Evolutionary conservation across 2,797 vertebrate genomes (phyloP).

Genomic region (Melanotaenia parkinsoni): DNA sequence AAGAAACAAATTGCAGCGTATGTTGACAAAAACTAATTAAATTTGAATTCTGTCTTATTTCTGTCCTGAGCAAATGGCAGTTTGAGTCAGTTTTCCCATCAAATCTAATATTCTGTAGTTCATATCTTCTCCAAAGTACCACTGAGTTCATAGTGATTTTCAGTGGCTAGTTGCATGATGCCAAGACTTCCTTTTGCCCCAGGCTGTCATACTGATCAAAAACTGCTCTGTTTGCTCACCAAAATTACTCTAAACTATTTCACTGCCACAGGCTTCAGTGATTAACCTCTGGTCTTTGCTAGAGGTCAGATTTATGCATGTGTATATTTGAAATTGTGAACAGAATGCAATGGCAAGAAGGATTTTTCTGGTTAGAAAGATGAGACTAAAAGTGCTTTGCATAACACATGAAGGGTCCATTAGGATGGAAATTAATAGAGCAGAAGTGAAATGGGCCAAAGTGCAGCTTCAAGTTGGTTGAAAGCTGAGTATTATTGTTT

Average conservation of each 20-base stretch:
- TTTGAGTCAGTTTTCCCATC: constrained; percentile 3
- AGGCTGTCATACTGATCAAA: constrained; percentile 34
- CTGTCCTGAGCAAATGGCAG: constrained; percentile 3
- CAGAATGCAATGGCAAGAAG: not conserved
- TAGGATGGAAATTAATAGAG: constrained; percentile 13
- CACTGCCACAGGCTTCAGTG: not conserved
- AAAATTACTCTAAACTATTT: constrained; percentile 15
- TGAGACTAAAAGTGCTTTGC: constrained; percentile 8
- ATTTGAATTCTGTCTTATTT: constrained; percentile 22
- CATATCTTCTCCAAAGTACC: not conserved
- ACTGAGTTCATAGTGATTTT: constrained; percentile 2
- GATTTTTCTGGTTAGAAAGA: constrained; percentile 1
- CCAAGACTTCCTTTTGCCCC: constrained; percentile 27
- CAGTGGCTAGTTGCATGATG: constrained; percentile 1
- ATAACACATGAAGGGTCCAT: constrained; percentile 7
- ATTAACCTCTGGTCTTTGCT: constrained; percentile 14
- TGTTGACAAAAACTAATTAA: constrained; percentile 14
- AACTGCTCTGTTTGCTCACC: not conserved
- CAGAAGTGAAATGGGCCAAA: constrained; percentile 10
- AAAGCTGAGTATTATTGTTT: too few relatives aligned
- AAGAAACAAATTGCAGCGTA: not conserved
- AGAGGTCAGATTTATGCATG: constrained; percentile 6
- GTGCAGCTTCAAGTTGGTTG: constrained; percentile 17
- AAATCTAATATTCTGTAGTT: constrained; percentile 1
- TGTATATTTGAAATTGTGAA: constrained; percentile 5